Base-by-base conservation (phyloP, 30 jellyfish, hydroid and myxozoan genomes). In the Mastigias papua region DNA sequence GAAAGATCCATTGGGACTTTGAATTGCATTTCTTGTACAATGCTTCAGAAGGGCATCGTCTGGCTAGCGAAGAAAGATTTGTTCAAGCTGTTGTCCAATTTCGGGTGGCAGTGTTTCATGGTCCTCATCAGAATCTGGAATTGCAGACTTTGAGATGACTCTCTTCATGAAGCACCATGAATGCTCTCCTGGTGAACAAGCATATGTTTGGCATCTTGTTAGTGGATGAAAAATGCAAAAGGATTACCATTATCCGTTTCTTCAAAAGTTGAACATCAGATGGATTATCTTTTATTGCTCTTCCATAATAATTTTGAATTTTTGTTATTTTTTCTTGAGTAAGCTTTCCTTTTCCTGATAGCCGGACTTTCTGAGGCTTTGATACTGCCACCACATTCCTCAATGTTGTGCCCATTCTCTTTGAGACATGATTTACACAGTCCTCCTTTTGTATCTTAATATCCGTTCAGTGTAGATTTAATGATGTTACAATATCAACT, bases 121-220 rank as follows among this genome's bases (percentile, higher is more conserved):
- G 26, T 65, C 91, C 33, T 34, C 35, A 50, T 81, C 76, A 13
- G 66, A 8, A 13, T 78, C 78, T 15, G 89, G 80, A 48, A 28
- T 2, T 31, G 42, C 33, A 10, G 64, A 23, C 48, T 81, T 65
- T 1, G 91, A 87, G 3, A 28, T 7, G 35, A 86, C 87, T 26
- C 74, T 81, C 57, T 81, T 87, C 91, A 87, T 61, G 62, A 81
- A 81, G 28, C 91, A 81, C 91, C 87, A 81, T 7, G 91, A 81
- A 2, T 34, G 34, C 34, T 64, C 91, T 1, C 91, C 91, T 32
- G 91, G 75, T 9, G 91, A 86, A 49, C 86, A 30, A 37, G n/a
- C n/a, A 60, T 58, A 85, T 35, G 7, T 17, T 22, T 64, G 91
- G 91, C 25, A 15, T 23, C 60, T 64, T 37, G 26, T 64, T 71